A percentile compares a stretch with the other conserved stretches of the same genome.
phyloP scores from a whole-genome alignment of 2,888 invertebrate genomes.

The Carabus problematicus region DNA sequence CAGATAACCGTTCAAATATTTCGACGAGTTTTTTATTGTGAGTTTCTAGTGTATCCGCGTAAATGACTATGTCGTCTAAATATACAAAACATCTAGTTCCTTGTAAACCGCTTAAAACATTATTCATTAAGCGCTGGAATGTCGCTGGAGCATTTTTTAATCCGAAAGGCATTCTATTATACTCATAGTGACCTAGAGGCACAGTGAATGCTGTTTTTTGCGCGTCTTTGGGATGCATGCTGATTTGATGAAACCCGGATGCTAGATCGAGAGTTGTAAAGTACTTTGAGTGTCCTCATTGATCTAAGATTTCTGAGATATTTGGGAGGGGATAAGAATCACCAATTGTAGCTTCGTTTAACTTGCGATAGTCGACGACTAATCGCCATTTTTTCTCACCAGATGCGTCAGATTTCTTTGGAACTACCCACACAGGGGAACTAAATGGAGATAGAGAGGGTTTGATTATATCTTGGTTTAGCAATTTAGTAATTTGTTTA shows the following conservation, averaged over 20 bases:
- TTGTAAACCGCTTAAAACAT: too few relatives aligned
- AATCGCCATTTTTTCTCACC: slow-evolving; percentile 30
- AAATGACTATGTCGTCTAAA: too few relatives aligned
- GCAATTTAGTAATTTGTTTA: slow-evolving; percentile 49
- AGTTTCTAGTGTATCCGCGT: too few relatives aligned
- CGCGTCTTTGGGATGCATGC: slow-evolving; percentile 40
- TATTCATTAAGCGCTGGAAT: too few relatives aligned
- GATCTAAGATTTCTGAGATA: too few relatives aligned
- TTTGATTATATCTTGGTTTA: slow-evolving; percentile 50
- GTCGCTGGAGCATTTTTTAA: too few relatives aligned
- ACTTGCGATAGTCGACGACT: neutral
- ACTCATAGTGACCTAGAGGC: slow-evolving; percentile 44
- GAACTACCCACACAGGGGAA: slow-evolving; percentile 43
- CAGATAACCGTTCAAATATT: slow-evolving; percentile 46
- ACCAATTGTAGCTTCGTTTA: too few relatives aligned
- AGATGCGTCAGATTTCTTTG: slow-evolving; percentile 40
- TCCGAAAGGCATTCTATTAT: too few relatives aligned
- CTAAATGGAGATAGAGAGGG: too few relatives aligned
- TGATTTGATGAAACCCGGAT: slow-evolving; percentile 46
- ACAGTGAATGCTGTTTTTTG: slow-evolving; percentile 46
- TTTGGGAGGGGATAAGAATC: too few relatives aligned
- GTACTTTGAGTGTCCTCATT: too few relatives aligned
- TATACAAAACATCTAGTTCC: too few relatives aligned
- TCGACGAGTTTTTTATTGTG: slow-evolving; percentile 43
- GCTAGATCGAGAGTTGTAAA: slow-evolving; percentile 49